Base-by-base conservation (phyloP, 1,140 invertebrate species). In the Oryzaephilus surinamensis region DNA sequence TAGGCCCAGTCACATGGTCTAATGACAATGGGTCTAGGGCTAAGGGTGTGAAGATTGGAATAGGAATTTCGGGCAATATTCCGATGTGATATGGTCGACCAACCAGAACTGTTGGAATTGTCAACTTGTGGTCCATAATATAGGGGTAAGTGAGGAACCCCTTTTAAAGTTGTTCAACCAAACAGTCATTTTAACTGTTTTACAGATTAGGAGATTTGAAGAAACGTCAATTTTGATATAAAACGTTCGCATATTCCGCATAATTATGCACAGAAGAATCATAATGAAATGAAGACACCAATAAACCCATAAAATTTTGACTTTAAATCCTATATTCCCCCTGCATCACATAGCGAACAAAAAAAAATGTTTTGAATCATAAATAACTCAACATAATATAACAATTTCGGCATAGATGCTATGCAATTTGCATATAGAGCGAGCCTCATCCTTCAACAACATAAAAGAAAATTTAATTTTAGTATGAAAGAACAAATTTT, bases 251-350 rank as follows among this genome's bases (percentile, higher is more conserved):
- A n/a, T n/a, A n/a, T n/a, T n/a, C 11, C 15, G 30, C 38, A 29
- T 20, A 32, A 26, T 27, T 15, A 45, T 19, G 20, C 32, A 12
- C 30, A 40, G 49, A 51, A 49, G 45, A 43, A 40, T 23, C 28
- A 30, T 43, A 39, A 32, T 36, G 16, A 42, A 44, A 46, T 50
- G 46, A 52, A 46, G 50, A 52, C 44, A 50, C 41, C 50, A 49
- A 52, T 50, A 52, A 52, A 52, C 38, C 32, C 46, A 52, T 52
- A 52, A 52, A 51, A 43, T 45, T 33, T 44, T 6, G 38, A 47
- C 24, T 50, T 47, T 44, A 47, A 43, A 39, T 26, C n/a, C n/a
- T n/a, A n/a, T n/a, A n/a, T n/a, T 24, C 13, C 18, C 24, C n/a
- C n/a, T n/a, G n/a, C n/a, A n/a, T n/a, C n/a, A n/a, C n/a, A n/a